Base-by-base conservation (phyloP, 2,797 vertebrate genomes). In the Melanotaenia boesemani region DNA sequence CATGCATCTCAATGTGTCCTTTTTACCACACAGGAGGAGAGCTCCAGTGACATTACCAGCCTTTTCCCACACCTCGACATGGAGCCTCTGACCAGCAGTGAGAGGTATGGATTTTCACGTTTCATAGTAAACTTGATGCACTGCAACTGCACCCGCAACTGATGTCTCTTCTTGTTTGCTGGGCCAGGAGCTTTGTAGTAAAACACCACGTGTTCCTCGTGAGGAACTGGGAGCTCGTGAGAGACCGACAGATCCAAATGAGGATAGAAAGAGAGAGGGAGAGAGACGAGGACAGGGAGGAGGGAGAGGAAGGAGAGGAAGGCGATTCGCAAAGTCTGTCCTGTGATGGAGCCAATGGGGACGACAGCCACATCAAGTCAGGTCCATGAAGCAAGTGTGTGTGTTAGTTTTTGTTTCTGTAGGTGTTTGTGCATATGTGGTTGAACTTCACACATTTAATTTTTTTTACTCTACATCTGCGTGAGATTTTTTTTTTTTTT, bases 151-250 rank as follows among this genome's bases (percentile, higher is more conserved):
- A 28, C 5, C 10, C n/a, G 26, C 11, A 41, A 58, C 71, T 85
- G 26, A 77, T 65, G 57, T 77, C 63, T 76, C 57, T 71, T 54
- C 64, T 64, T 73, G 32, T 87, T 59, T 83, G 81, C 56, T 0
- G 65, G 70, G 58, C 18, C 73, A 99, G 98, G 94, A 97, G 96
- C 84, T 98, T 99, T 81, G 96, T 99, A 86, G 93, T 98, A 44
- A 96, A 96, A 30, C 98, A 97, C 85, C 95, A 95, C 7, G 95
- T 99, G 44, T 99, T 99, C 91, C 91, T 99, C 76, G 95, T 99
- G 39, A 95, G 98, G 82, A 99, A 99, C 92, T 98, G 97, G 96
- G 97, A 98, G 71, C 96, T 96, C 50, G 96, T 99, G 82, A 94
- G 95, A 26, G 96, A 97, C 72, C 94, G 96, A 11, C 97, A 98